Base-by-base conservation (phyloP, 2,888 invertebrate genomes). In the Muscina levida region DNA sequence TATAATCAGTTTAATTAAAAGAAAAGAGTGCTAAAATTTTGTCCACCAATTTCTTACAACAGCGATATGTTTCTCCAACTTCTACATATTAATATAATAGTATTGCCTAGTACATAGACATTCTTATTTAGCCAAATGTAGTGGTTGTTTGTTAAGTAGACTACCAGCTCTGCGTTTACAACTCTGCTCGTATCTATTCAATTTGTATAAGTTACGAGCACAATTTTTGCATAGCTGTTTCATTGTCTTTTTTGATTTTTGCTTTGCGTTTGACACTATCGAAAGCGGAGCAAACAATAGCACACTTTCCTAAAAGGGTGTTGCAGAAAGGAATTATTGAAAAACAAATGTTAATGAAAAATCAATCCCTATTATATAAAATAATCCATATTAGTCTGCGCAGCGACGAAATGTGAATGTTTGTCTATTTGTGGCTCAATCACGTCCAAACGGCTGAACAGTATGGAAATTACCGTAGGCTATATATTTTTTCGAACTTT, bases 171-270 rank as follows among this genome's bases (percentile, higher is more conserved):
- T 15, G 1, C 15, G 10, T 46, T 46, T n/a, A 31, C 19, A 48
- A 6, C 19, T 5, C 19, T 5, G 48, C 48, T 48, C 8, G 19
- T 48, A 19, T 48, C 48, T 10, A 48, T 19, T 19, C 48, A 48
- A 48, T 48, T 48, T 48, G 15, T 19, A 48, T 48, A 19, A 48
- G 48, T 19, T 48, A 48, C 48, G 48, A 48, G 2, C 4, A 46
- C 3, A 1, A 46, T 46, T 46, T 46, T 46, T 46, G 48, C 48
- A 19, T 46, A 10, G 19, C 31, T 31, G 8, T n/a, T n/a, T 8
- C 15, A 48, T 11, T 4, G 42, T 48, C 19, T 19, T 31, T 48
- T 19, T 19, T 19, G 19, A 2, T 48, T 48, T 48, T 19, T 19
- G 19, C 19, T 48, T 48, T 48, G 15, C 19, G 19, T 19, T 48